Conservation (phyloP, 2,113 vertebrate species). For the Carettochelys insculpta region DNA sequence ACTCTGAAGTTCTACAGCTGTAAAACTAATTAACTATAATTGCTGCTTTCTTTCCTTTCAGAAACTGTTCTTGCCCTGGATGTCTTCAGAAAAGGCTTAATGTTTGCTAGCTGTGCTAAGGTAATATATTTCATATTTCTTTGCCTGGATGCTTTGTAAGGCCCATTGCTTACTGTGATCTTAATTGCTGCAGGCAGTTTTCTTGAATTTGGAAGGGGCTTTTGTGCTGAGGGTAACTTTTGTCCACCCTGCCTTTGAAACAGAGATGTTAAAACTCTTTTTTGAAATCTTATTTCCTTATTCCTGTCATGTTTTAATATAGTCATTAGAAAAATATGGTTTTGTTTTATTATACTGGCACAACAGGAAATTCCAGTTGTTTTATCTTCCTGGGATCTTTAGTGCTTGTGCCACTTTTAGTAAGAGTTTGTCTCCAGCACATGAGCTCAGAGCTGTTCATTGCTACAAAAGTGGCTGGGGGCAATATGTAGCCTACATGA, state of each 20-base stretch:
- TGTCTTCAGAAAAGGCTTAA: conserved; percentile 87
- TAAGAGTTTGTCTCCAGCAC: background rate
- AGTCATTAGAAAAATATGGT: background rate
- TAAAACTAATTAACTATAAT: background rate
- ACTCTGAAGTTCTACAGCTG: background rate
- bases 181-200: background rate
- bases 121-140: conserved; percentile 69
- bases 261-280: background rate
- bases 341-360: background rate
- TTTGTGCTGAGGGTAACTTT: background rate
- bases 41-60: conserved; percentile 43
- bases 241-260: background rate
- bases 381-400: background rate
- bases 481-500: accelerated
- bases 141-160: background rate
- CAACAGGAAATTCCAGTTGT: background rate
- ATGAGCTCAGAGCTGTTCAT: background rate
- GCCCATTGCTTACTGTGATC: background rate
- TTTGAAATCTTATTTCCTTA: background rate
- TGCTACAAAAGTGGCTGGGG: background rate
- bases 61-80: conserved; percentile 92
- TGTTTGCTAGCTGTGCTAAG: conserved; percentile 94
- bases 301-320: accelerated
- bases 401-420: background rate
- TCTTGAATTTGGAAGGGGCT: background rate